Conservation (phyloP, 2,888 invertebrate species). For the Lathronympha strigana region DNA sequence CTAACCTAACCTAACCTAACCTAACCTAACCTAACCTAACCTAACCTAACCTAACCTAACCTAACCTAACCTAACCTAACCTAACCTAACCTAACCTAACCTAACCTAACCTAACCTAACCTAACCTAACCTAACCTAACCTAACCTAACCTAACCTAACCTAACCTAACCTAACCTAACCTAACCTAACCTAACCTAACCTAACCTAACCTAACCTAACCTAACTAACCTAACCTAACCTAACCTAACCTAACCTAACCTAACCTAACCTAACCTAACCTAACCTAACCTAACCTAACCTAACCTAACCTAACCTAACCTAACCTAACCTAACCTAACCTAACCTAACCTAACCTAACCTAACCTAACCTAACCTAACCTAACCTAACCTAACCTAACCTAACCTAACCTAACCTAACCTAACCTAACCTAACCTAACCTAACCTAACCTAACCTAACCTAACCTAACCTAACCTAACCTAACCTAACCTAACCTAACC, state of each 20-base stretch:
- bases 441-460: constrained; percentile 23
- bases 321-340: constrained; percentile 19
- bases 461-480: constrained; percentile 21
- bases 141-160: constrained; percentile 22
- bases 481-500: constrained; percentile 25
- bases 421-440: constrained; percentile 16
- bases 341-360: constrained; percentile 8
- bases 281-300: background rate
- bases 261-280: constrained; percentile 2
- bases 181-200: constrained; percentile 22
- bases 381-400: constrained; percentile 7
- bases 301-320: constrained; percentile 19
- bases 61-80: constrained; percentile 33
- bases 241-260: constrained; percentile 3
- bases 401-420: constrained; percentile 23
- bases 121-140: constrained; percentile 2
- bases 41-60: constrained; percentile 43
- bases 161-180: constrained; percentile 20
- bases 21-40: constrained; percentile 46
- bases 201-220: constrained; percentile 20
- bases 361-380: constrained; percentile 15
- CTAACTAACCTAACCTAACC: constrained; percentile 10
- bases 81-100: constrained; percentile 31
- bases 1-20: constrained; percentile 46
- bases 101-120: constrained; percentile 22